Base-by-base conservation (phyloP, 2,113 vertebrate genomes). In the Labrus mixtus region DNA sequence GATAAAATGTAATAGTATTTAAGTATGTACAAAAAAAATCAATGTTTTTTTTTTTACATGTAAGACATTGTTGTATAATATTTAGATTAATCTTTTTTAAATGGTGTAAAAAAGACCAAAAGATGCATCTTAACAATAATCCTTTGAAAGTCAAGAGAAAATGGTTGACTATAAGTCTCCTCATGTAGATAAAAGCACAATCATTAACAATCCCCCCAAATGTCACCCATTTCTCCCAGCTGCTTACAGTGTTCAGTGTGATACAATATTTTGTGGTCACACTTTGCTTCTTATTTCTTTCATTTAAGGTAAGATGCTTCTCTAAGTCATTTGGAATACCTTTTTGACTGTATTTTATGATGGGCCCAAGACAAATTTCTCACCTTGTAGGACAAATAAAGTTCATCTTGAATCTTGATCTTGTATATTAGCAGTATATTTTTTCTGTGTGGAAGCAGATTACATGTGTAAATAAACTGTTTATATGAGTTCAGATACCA, bases 171-270 rank as follows among this genome's bases (percentile, higher is more conserved):
- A 77, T 70, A 87, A 83, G 68, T 82, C 77, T 79, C 39, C 68
- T 81, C 73, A 69, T 84, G 79, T 58, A 79, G 72, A 90, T 87
- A 84, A 85, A 88, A 87, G 61, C 67, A 71, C 56, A 75, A 72
- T 82, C 55, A 83, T 86, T 81, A 87, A 55, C 68, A 57, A 55
- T n/a, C 57, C 62, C 53, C 53, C 23, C 20, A 37, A 33, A 29
- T 68, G n/a, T 76, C 39, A 45, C 41, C 22, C 25, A 56, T 68
- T 73, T 75, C 51, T 5, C 23, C 25, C 58, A 63, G 15, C 55
- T 57, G 55, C 10, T 36, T 10, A 2, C 22, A 20, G 39, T 68
- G 8, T 73, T 68, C 36, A 20, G 8, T 19, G 23, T 43, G 59
- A 66, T 43, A 67, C 57, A 64, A 51, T 3, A 53, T 6, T 43